Conservation (phyloP, 1,140 invertebrate genomes). For the Calephelis nemesis region DNA sequence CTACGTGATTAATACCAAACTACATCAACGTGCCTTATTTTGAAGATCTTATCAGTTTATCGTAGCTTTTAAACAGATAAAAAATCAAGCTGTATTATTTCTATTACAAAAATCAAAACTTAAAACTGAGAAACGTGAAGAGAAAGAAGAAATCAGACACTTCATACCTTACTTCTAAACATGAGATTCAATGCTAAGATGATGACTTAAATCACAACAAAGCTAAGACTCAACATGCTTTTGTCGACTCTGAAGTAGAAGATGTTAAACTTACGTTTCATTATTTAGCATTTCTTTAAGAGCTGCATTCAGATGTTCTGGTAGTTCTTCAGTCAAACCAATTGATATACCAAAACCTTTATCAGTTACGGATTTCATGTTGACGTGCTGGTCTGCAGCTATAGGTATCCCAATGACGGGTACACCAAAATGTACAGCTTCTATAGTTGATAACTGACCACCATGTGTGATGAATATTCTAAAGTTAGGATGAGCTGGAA, state of each 20-base stretch:
- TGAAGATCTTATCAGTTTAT: too few species aligned
- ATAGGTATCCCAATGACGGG: constrained; percentile 85
- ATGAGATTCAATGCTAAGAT: too few species aligned
- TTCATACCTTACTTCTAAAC: too few species aligned
- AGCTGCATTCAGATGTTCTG: constrained; percentile 36
- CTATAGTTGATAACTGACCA: constrained; percentile 83
- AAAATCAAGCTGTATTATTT: too few species aligned
- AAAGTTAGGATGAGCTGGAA: constrained; percentile 82
- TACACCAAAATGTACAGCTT: constrained; percentile 83
- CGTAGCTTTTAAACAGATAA: too few species aligned
- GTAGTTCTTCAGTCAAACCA: constrained; percentile 43
- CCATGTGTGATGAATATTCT: constrained; percentile 85
- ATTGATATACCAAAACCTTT: constrained; percentile 66
- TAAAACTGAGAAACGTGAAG: neutral
- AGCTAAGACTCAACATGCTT: too few species aligned
- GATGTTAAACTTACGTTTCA: constrained; percentile 32
- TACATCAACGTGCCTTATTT: too few species aligned
- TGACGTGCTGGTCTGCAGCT: constrained; percentile 81
- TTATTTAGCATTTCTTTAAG: constrained; percentile 41
- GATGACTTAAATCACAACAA: too few species aligned
- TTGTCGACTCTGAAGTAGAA: neutral
- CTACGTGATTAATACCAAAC: too few species aligned
- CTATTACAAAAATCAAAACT: too few species aligned
- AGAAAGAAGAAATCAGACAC: too few species aligned
- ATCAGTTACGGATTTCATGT: constrained; percentile 65